These are phyloP conservation scores for Clarias macrocephalus DNA, from an alignment of 2,113 vertebrate genomes.

Conservation along the genomic window DNA sequence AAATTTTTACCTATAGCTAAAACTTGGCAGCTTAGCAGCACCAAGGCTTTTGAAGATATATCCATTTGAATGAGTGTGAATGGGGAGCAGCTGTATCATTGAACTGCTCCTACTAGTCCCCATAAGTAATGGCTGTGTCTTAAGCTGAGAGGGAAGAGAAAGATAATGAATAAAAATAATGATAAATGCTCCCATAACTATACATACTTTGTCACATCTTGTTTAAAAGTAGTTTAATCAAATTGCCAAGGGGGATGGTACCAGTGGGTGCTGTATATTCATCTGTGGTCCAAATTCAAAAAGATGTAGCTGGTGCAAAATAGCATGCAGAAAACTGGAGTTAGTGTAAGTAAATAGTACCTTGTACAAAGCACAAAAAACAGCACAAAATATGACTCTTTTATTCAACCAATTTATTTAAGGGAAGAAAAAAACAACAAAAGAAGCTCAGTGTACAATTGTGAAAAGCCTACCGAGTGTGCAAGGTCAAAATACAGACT, in stretches of 20 bases:
- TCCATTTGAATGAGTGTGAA: background rate
- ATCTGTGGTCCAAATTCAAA: background rate
- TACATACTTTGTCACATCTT: conserved; percentile 29
- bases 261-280: background rate
- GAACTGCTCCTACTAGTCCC: background rate
- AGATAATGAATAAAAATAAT: conserved; percentile 29
- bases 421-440: background rate
- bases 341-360: background rate
- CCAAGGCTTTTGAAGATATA: background rate
- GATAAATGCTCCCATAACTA: conserved; percentile 9
- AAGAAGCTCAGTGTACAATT: background rate
- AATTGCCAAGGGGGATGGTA: conserved; percentile 65
- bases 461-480: background rate
- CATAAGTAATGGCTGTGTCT: conserved; percentile 11
- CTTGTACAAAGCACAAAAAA: background rate
- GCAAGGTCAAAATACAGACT: background rate
- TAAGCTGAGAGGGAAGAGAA: conserved; percentile 16
- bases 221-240: conserved; percentile 52
- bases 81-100: conserved; percentile 25
- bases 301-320: background rate
- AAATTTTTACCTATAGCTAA: background rate
- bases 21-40: background rate
- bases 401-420: background rate
- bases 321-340: background rate
- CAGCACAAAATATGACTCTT: background rate